Evolutionary conservation across 1,140 invertebrate species (phyloP).

Genomic region (Aphelinus certus): DNA sequence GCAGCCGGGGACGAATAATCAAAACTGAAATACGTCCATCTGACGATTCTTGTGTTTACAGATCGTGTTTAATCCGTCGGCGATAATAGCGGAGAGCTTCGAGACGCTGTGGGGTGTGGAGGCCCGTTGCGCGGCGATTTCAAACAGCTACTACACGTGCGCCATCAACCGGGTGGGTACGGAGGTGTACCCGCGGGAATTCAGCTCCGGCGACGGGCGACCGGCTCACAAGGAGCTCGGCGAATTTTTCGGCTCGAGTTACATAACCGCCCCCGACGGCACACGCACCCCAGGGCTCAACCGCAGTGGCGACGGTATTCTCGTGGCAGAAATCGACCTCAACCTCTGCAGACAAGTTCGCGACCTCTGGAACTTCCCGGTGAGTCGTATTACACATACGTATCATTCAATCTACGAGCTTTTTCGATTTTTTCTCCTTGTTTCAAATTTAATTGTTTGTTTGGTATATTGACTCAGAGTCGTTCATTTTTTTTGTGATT

Average conservation of each 20-base stretch:
- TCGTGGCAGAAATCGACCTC: slow-evolving; percentile 93
- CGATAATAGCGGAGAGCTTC: slow-evolving; percentile 83
- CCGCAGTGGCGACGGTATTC: slow-evolving; percentile 85
- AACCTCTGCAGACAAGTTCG: slow-evolving; percentile 95
- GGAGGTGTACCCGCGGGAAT: slow-evolving; percentile 90
- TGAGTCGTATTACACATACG: slow-evolving; percentile 57
- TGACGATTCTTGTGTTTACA: slow-evolving; percentile 38
- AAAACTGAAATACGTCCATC: background rate
- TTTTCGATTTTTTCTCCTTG: background rate
- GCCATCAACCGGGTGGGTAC: slow-evolving; percentile 97
- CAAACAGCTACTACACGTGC: slow-evolving; percentile 94
- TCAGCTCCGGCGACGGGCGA: slow-evolving; percentile 93
- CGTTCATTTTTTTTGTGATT: too few species aligned
- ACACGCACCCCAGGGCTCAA: slow-evolving; percentile 89
- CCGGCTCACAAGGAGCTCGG: slow-evolving; percentile 94
- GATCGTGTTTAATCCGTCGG: slow-evolving; percentile 99
- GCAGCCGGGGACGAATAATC: too few species aligned
- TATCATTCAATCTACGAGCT: slow-evolving; percentile 9
- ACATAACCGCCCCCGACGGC: slow-evolving; percentile 95
- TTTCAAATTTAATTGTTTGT: too few species aligned
- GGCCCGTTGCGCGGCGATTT: slow-evolving; percentile 95
- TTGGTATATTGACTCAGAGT: too few species aligned
- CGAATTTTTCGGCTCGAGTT: slow-evolving; percentile 97
- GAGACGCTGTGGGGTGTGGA: slow-evolving; percentile 97
- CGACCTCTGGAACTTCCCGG: slow-evolving; percentile 93